Conservation (phyloP, 2,888 invertebrate species). For the Parnassius glacialis region DNA sequence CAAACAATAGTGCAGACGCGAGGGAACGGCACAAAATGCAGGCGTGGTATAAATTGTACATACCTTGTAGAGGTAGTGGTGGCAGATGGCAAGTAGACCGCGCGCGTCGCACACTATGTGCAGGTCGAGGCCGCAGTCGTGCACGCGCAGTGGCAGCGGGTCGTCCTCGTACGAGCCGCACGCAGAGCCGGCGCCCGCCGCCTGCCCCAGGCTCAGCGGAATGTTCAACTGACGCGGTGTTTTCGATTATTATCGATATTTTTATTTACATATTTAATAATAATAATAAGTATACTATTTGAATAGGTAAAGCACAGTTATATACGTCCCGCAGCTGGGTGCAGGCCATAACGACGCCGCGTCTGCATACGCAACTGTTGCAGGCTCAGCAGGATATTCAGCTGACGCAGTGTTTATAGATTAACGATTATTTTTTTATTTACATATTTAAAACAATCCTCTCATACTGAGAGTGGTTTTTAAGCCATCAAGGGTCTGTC, state of each 20-base stretch:
- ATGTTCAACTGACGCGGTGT: constrained; percentile 85
- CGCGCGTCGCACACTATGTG: constrained; percentile 87
- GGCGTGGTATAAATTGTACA: constrained; percentile 21
- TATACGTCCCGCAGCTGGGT: too few relatives aligned
- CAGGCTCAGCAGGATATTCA: constrained; percentile 91
- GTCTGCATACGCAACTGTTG: constrained; percentile 77
- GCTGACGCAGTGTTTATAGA: constrained; percentile 58
- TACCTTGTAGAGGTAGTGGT: constrained; percentile 91
- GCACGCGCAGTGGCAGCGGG: constrained; percentile 88
- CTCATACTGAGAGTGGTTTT: too few relatives aligned
- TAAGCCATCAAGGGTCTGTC: too few relatives aligned
- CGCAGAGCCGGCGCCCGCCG: constrained; percentile 73
- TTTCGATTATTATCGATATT: too few relatives aligned
- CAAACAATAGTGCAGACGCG: too few relatives aligned
- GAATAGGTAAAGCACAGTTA: too few relatives aligned
- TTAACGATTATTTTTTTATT: too few relatives aligned
- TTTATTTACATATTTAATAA: too few relatives aligned
- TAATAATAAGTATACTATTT: too few relatives aligned
- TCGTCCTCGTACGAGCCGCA: constrained; percentile 90
- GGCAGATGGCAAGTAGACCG: constrained; percentile 86
- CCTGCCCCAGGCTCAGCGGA: constrained; percentile 89
- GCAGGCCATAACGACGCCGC: too few relatives aligned
- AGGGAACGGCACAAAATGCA: too few relatives aligned
- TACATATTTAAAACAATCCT: too few relatives aligned
- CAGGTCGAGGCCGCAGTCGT: constrained; percentile 90